Conservation (phyloP, 2,797 vertebrate species). For the Chelon labrosus region DNA sequence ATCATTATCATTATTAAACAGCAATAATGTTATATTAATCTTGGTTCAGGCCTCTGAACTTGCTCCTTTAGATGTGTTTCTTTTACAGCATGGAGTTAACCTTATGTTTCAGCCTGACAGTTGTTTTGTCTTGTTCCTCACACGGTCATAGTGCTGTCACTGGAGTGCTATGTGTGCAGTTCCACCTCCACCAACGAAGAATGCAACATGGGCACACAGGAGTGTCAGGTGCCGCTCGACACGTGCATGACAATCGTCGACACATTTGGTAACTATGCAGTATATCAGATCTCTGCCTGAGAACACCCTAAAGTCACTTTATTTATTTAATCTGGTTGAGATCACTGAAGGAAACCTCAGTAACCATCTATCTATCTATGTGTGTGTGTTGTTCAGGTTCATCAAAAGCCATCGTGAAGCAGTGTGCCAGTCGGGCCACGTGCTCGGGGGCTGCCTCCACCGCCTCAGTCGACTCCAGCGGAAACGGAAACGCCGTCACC, state of each 20-base stretch:
- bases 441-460: constrained; percentile 51
- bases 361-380: not conserved
- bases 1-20: too few relatives aligned
- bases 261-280: constrained; percentile 61
- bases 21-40: too few relatives aligned
- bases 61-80: not conserved
- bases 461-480: constrained; percentile 35
- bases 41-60: too few relatives aligned
- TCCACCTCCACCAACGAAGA: constrained; percentile 57
- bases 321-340: not conserved
- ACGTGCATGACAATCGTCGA: constrained; percentile 79
- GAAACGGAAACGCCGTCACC: constrained; percentile 69
- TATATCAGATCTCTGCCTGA: too few relatives aligned
- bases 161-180: constrained; percentile 77
- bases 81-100: too few relatives aligned
- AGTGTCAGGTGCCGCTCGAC: constrained; percentile 65
- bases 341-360: not conserved
- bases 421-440: constrained; percentile 60
- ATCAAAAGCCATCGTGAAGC: constrained; percentile 67
- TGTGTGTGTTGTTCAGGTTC: constrained; percentile 55
- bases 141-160: constrained; percentile 55
- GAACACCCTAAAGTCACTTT: too few relatives aligned
- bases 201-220: constrained; percentile 68
- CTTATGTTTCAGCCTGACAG: too few relatives aligned
- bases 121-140: not conserved